Percentiles rank a stretch among this genome's conserved stretches.
Evolutionary conservation across 1,140 invertebrate species (phyloP).

Genomic region (Hylaeus anthracinus): DNA sequence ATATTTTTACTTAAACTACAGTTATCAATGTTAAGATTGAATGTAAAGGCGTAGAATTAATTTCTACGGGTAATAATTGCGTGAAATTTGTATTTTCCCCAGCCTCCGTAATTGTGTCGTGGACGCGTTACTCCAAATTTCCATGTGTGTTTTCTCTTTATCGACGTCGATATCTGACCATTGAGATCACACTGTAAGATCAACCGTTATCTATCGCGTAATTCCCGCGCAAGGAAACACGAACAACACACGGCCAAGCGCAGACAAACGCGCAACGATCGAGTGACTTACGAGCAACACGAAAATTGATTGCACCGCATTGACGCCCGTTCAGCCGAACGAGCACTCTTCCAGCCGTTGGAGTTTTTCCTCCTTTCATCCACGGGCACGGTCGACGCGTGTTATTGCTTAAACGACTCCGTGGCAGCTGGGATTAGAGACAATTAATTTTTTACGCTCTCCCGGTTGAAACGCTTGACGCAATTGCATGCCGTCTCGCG

Average conservation of each 20-base stretch:
- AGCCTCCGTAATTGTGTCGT: not conserved
- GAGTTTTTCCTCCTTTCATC: not conserved
- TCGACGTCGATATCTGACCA: slow-evolving; percentile 16
- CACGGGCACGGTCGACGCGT: not conserved
- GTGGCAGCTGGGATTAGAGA: slow-evolving; percentile 21
- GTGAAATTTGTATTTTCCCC: no score
- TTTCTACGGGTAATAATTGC: no score
- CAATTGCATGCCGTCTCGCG: not conserved
- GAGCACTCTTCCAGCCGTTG: slow-evolving; percentile 5
- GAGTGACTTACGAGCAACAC: slow-evolving; percentile 33
- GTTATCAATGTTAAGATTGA: no score
- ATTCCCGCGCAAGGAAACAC: slow-evolving; percentile 13
- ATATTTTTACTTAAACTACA: no score
- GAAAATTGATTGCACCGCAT: slow-evolving; percentile 43
- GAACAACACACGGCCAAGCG: not conserved
- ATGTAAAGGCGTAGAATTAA: no score
- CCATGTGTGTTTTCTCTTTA: slow-evolving; percentile 25
- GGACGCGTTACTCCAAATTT: slow-evolving; percentile 2
- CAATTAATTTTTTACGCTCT: slow-evolving; percentile 23
- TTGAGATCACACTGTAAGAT: slow-evolving; percentile 31
- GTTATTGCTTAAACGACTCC: slow-evolving; percentile 13
- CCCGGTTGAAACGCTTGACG: not conserved
- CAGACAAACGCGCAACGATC: not conserved
- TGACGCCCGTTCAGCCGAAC: slow-evolving; percentile 31
- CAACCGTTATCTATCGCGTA: slow-evolving; percentile 50